Conservation (phyloP, 2,797 vertebrate species). For the Chaunax sp. region DNA sequence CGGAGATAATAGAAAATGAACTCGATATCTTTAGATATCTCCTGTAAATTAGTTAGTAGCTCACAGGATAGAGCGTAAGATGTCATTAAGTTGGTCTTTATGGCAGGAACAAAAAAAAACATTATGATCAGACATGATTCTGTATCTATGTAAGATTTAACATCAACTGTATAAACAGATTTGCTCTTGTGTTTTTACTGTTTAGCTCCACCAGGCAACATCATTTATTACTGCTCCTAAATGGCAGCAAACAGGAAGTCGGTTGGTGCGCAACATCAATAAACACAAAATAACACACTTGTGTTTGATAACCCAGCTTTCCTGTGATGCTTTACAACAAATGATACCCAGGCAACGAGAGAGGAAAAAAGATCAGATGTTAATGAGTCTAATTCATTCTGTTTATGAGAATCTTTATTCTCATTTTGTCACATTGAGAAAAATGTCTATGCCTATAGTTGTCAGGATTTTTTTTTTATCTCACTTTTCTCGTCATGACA, state of each 20-base stretch:
- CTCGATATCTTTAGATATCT: not conserved
- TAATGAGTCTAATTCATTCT: slow-evolving; percentile 14
- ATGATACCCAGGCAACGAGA: slow-evolving; percentile 1
- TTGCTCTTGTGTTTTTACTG: not conserved
- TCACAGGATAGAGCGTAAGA: not conserved
- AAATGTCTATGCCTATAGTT: not conserved
- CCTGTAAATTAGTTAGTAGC: not conserved
- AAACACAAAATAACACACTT: not conserved
- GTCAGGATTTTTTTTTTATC: not conserved
- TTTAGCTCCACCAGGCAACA: not conserved
- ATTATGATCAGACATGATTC: not conserved
- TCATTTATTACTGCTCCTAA: not conserved
- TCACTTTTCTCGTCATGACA: not conserved
- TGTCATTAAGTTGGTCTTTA: not conserved
- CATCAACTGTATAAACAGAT: not conserved
- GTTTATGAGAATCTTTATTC: slow-evolving; percentile 8
- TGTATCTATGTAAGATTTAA: not conserved
- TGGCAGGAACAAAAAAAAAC: not conserved
- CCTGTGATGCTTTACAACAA: slow-evolving; percentile 2
- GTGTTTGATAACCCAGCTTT: slow-evolving; percentile 1
- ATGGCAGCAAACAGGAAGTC: slow-evolving; percentile 8
- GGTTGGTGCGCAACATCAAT: too few relatives aligned
- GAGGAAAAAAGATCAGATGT: slow-evolving; percentile 11
- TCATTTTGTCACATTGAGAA: slow-evolving; percentile 15
- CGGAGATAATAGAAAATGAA: slow-evolving; percentile 2